A percentile compares a stretch with the other conserved stretches of the same genome.
Conservation (phyloP, 2,797 vertebrate genomes). For the Sebastiscus albofasciatus region DNA sequence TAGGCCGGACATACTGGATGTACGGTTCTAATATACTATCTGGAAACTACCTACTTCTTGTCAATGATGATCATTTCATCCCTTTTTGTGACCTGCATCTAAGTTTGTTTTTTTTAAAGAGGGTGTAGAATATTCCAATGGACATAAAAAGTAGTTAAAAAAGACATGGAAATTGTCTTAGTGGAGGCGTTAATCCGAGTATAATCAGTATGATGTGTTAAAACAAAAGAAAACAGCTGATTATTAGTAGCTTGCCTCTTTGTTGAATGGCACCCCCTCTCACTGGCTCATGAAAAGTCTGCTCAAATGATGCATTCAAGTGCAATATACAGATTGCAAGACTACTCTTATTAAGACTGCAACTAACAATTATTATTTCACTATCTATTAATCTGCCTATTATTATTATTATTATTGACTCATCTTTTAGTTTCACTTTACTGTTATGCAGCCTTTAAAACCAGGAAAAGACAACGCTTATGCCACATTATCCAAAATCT, state of each 20-base stretch:
- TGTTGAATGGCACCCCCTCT: neutral
- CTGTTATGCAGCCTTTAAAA: no score
- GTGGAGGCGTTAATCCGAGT: neutral
- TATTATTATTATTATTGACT: no score
- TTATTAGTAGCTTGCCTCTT: neutral
- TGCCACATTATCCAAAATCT: no score
- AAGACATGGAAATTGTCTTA: neutral
- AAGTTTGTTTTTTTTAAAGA: neutral
- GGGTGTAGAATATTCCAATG: neutral
- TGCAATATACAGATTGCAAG: neutral
- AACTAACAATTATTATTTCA: neutral
- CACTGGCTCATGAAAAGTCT: neutral
- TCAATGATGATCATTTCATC: neutral
- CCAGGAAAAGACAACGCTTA: no score
- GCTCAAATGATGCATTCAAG: neutral
- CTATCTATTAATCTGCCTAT: neutral
- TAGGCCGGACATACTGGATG: neutral
- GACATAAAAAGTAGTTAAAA: neutral
- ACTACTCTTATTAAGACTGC: neutral
- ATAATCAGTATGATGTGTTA: neutral
- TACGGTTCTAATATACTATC: neutral
- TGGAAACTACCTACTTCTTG: conserved; percentile 1
- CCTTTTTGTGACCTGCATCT: neutral
- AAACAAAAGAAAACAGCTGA: neutral
- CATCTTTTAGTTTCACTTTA: no score